These are phyloP conservation scores for Hylia prasina DNA, from an alignment of 2,113 vertebrate genomes.

Conservation along the genomic window DNA sequence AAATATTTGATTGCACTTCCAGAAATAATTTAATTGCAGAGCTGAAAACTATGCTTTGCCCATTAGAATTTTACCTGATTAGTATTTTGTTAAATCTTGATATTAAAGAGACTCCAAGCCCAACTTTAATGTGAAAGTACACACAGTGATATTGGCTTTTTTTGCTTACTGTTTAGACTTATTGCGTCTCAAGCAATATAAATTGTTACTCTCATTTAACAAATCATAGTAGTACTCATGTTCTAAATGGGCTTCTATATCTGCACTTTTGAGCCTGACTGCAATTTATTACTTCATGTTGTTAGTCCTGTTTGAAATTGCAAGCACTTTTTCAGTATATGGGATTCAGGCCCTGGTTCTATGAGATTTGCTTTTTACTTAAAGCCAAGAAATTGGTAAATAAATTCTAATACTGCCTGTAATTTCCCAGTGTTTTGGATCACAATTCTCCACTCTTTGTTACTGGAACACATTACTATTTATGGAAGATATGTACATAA, in stretches of 20 bases:
- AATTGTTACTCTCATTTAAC: neutral
- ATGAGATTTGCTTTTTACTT: neutral
- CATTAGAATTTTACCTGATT: neutral
- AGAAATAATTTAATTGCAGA: constrained; percentile 5
- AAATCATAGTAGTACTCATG: neutral
- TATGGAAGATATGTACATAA: constrained; percentile 52
- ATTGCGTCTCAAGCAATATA: neutral
- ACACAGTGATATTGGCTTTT: neutral
- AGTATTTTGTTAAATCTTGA: neutral
- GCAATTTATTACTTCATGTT: neutral
- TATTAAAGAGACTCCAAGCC: neutral
- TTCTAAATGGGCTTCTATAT: neutral
- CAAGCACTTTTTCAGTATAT: neutral
- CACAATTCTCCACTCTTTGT: neutral
- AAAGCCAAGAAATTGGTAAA: neutral
- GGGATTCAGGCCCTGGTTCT: neutral
- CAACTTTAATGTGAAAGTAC: neutral
- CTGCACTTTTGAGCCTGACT: neutral
- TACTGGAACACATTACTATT: constrained; percentile 55
- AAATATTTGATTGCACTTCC: neutral
- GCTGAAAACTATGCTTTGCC: neutral
- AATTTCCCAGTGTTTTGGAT: neutral
- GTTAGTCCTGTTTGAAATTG: neutral
- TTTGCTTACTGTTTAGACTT: neutral
- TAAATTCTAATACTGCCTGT: neutral